Conservation (phyloP, 2,113 vertebrate species). For the Lipotes vexillifer region DNA sequence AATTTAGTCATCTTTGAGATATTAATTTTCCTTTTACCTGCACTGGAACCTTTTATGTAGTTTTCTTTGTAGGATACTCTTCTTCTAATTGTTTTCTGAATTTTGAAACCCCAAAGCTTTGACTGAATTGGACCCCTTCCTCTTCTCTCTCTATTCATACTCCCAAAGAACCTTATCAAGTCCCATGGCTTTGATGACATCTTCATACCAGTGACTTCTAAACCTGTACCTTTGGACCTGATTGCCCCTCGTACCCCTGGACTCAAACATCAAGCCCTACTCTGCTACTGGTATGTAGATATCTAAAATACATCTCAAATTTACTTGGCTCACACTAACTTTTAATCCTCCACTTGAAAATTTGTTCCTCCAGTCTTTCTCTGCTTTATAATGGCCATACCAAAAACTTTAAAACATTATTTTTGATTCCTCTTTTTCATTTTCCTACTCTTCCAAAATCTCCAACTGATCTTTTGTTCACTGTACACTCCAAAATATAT, state of each 20-base stretch:
- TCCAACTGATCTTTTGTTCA: neutral
- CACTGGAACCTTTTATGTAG: neutral
- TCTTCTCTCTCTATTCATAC: neutral
- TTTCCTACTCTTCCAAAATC: neutral
- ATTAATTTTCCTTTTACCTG: neutral
- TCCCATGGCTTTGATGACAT: neutral
- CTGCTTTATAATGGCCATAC: neutral
- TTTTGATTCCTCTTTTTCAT: neutral
- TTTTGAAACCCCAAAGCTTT: neutral
- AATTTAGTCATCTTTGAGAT: neutral
- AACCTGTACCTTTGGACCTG: neutral
- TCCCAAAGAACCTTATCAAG: neutral
- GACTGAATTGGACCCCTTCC: neutral
- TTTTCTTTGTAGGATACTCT: neutral
- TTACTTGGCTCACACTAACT: neutral
- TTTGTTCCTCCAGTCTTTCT: neutral
- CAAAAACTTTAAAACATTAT: neutral
- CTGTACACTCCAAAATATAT: neutral
- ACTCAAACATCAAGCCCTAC: neutral
- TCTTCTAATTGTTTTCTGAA: neutral
- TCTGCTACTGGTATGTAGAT: neutral
- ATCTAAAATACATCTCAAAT: neutral
- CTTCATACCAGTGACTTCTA: neutral
- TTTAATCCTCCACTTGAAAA: neutral
- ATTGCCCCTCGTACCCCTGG: neutral